Conservation (phyloP, 1,140 invertebrate genomes). For the Heliothis virescens region DNA sequence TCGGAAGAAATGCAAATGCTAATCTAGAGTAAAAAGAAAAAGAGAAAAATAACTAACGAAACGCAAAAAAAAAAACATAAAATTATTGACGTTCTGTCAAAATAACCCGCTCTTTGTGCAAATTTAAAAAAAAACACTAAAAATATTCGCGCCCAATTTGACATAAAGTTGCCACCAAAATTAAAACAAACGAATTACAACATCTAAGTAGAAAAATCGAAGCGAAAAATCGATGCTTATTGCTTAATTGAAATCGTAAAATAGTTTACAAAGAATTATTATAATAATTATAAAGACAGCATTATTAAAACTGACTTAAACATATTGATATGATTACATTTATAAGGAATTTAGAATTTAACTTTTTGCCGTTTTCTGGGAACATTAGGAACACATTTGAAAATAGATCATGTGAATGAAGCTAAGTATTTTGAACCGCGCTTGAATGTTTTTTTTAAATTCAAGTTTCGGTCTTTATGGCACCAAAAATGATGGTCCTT, state of each 20-base stretch:
- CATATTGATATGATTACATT: slow-evolving; percentile 68
- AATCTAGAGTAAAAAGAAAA: not conserved
- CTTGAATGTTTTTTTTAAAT: not conserved
- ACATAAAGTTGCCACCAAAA: slow-evolving; percentile 29
- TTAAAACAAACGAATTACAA: slow-evolving; percentile 48
- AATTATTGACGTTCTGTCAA: not conserved
- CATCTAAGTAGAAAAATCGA: slow-evolving; percentile 59
- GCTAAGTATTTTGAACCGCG: not conserved
- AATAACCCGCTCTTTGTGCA: not conserved
- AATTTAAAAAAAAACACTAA: not conserved
- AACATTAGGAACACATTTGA: not conserved
- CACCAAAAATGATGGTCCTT: not conserved
- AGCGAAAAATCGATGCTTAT: slow-evolving; percentile 64
- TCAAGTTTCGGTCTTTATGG: not conserved
- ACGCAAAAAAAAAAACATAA: too few species aligned
- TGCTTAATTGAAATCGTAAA: slow-evolving; percentile 62
- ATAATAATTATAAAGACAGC: slow-evolving; percentile 50
- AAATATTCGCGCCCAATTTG: not conserved
- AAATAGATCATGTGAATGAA: not conserved
- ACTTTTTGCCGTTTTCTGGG: slow-evolving; percentile 5
- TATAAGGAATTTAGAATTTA: slow-evolving; percentile 40
- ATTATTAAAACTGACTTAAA: slow-evolving; percentile 60
- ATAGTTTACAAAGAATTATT: slow-evolving; percentile 53
- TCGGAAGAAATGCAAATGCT: slow-evolving; percentile 12
- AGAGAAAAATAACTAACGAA: not conserved